Conservation (phyloP, 1,140 invertebrate genomes). For the Drosophila pallidifrons region DNA sequence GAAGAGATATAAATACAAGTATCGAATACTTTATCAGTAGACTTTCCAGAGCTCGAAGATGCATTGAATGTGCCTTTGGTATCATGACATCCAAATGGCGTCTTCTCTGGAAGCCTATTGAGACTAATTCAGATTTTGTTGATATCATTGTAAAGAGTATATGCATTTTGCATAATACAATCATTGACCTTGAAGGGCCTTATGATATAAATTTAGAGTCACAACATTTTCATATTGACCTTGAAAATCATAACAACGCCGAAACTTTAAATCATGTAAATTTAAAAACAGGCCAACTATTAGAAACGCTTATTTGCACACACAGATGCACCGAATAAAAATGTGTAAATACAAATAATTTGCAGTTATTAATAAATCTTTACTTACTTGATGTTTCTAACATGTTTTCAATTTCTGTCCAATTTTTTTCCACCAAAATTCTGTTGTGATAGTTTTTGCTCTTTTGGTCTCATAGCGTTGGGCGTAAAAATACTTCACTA, state of each 20-base stretch:
- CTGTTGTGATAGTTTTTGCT: neutral
- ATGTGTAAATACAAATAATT: neutral
- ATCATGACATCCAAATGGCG: too few relatives aligned
- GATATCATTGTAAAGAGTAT: conserved; percentile 19
- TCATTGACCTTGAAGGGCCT: conserved; percentile 12
- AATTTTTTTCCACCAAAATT: too few relatives aligned
- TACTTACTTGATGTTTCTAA: too few relatives aligned
- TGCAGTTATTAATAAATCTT: too few relatives aligned
- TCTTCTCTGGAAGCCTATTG: conserved; percentile 14
- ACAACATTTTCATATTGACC: conserved; percentile 15
- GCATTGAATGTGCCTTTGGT: too few relatives aligned
- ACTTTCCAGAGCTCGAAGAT: conserved; percentile 11
- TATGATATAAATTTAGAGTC: conserved; percentile 9
- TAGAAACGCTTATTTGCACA: conserved; percentile 21
- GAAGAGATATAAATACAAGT: conserved; percentile 22
- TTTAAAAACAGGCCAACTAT: conserved; percentile 23
- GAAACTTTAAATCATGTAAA: conserved; percentile 17
- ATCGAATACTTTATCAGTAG: conserved; percentile 27
- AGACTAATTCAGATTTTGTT: conserved; percentile 12
- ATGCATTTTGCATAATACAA: neutral
- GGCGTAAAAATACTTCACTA: conserved; percentile 10
- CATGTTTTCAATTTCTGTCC: too few relatives aligned
- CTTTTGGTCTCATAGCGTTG: conserved; percentile 4
- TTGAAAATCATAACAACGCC: too few relatives aligned
- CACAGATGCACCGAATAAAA: conserved; percentile 3